A percentile compares a stretch with the other conserved stretches of the same genome.
Evolutionary conservation across 2,888 invertebrate genomes (phyloP).

Genomic region (Pseudoips prasinana): DNA sequence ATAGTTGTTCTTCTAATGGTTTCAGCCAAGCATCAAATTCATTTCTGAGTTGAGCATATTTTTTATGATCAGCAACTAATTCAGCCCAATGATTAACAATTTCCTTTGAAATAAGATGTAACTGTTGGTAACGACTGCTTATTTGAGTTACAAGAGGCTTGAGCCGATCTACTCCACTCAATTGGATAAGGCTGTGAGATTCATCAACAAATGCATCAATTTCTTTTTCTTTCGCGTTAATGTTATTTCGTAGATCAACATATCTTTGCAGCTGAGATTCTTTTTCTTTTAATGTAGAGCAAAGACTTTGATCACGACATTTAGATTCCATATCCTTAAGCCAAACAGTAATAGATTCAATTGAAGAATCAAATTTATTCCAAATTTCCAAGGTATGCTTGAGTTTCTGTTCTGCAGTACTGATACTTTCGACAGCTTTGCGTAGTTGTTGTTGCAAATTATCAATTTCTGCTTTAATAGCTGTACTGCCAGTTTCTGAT

Average conservation of each 20-base stretch:
- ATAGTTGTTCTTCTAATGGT: constrained; percentile 86
- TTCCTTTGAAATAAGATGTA: constrained; percentile 92
- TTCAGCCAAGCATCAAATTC: constrained; percentile 90
- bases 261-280: constrained; percentile 87
- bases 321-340: constrained; percentile 91
- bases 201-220: constrained; percentile 94
- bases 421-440: constrained; percentile 85
- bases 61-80: constrained; percentile 91
- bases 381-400: constrained; percentile 90
- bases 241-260: constrained; percentile 87
- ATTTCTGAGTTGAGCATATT: constrained; percentile 88
- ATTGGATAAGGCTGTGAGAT: constrained; percentile 92
- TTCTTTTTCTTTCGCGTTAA: constrained; percentile 90
- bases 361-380: constrained; percentile 92
- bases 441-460: constrained; percentile 85
- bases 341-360: constrained; percentile 93
- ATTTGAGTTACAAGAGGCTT: constrained; percentile 94
- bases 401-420: constrained; percentile 87
- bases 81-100: constrained; percentile 92
- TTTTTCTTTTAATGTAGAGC: constrained; percentile 91
- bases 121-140: constrained; percentile 91
- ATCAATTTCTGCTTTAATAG: constrained; percentile 87
- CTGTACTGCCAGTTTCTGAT: constrained; percentile 88
- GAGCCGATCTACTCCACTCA: constrained; percentile 91
- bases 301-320: constrained; percentile 92